A percentile compares a stretch with the other conserved stretches of the same genome.
Conservation (phyloP, 2,888 invertebrate genomes). For the Formica aserva region DNA sequence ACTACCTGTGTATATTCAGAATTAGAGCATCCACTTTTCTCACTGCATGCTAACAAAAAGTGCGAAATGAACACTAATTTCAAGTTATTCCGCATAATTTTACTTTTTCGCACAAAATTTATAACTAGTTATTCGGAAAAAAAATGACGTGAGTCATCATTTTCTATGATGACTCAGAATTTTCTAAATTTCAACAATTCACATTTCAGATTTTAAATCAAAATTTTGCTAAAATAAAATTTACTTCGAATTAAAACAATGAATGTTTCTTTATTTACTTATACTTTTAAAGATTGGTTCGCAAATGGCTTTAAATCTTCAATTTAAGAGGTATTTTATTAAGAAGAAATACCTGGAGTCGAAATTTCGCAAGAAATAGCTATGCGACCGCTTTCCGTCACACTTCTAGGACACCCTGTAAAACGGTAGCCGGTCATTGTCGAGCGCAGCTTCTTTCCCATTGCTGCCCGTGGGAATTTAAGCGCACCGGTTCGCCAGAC, state of each 20-base stretch:
- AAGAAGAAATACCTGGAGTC: not conserved
- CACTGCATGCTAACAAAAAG: not conserved
- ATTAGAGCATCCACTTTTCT: not conserved
- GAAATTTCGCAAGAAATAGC: not conserved
- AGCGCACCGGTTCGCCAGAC: conserved; percentile 40
- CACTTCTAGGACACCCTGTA: conserved; percentile 15
- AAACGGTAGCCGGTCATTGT: conserved; percentile 49
- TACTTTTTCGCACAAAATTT: not conserved
- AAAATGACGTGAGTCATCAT: not conserved
- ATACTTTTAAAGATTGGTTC: not conserved
- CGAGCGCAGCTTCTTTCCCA: conserved; percentile 52
- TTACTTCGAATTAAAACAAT: not conserved
- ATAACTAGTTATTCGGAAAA: not conserved
- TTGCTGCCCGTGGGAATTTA: conserved; percentile 55
- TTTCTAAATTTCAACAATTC: conserved; percentile 24
- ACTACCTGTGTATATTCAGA: not conserved
- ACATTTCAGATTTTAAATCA: not conserved
- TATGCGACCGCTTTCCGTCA: not conserved
- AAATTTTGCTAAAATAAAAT: not conserved
- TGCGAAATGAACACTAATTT: not conserved
- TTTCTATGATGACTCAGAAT: not conserved
- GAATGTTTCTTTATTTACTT: not conserved
- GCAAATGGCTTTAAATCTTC: not conserved
- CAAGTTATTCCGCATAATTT: not conserved
- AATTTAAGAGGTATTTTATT: not conserved